A percentile compares a stretch with the other conserved stretches of the same genome.
phyloP scores from a whole-genome alignment of 2,888 invertebrate species.

The Drymonia ruficornis region DNA sequence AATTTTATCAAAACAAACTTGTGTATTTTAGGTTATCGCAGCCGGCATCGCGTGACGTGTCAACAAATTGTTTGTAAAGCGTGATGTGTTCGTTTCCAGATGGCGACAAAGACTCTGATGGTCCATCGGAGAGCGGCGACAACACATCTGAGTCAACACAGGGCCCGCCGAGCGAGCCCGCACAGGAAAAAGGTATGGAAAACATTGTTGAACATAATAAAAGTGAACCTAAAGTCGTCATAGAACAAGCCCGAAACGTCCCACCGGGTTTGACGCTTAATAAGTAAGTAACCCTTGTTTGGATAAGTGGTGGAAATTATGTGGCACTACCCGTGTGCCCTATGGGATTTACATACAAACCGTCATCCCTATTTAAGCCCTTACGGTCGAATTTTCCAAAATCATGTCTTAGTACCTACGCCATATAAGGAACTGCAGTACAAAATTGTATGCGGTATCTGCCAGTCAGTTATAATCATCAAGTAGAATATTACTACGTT shows the following conservation, averaged over 20 bases:
- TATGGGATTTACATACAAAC: too few relatives aligned
- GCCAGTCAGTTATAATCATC: too few relatives aligned
- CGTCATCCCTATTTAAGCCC: too few relatives aligned
- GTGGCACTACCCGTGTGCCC: neutral
- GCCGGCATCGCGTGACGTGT: constrained; percentile 33
- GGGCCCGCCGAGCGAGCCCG: constrained; percentile 72
- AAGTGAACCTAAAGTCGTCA: neutral
- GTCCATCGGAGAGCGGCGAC: constrained; percentile 81
- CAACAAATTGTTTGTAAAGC: constrained; percentile 41
- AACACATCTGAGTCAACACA: constrained; percentile 80
- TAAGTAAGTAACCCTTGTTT: neutral
- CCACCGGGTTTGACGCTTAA: neutral
- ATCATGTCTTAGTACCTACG: too few relatives aligned
- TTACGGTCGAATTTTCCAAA: too few relatives aligned
- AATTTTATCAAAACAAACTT: constrained; percentile 12
- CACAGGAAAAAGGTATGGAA: constrained; percentile 78
- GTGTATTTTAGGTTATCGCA: constrained; percentile 15
- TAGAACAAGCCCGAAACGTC: neutral
- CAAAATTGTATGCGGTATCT: too few relatives aligned
- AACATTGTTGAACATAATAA: neutral
- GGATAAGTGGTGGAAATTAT: neutral
- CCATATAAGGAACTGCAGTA: too few relatives aligned
- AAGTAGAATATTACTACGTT: too few relatives aligned
- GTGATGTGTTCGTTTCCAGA: constrained; percentile 62
- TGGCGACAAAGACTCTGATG: constrained; percentile 83